Percentiles rank a stretch among this genome's conserved stretches.
phyloP scores from a whole-genome alignment of 2,888 invertebrate genomes.

The Cataglyphis altisquamis region DNA sequence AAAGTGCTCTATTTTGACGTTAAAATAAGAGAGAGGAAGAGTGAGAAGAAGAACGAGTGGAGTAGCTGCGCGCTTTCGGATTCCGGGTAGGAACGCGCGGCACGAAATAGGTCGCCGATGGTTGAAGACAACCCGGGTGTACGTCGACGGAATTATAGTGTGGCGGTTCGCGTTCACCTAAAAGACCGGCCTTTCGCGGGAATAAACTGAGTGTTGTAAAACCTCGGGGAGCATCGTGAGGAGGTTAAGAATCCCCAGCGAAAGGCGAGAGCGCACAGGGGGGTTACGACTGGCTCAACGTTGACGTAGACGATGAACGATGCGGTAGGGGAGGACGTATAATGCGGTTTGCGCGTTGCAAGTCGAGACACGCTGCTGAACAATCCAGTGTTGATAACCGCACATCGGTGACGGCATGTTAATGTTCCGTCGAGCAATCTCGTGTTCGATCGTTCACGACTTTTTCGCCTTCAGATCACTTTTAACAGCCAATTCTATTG shows the following conservation, averaged over 20 bases:
- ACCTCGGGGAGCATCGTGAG: conserved; percentile 59
- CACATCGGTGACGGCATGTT: conserved; percentile 78
- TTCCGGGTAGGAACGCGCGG: conserved; percentile 37
- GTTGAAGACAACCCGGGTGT: conserved; percentile 55
- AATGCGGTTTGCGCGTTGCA: conserved; percentile 69
- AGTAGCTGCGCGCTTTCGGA: neutral
- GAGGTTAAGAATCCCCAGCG: conserved; percentile 66
- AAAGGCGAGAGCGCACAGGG: conserved; percentile 38
- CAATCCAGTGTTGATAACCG: conserved; percentile 81
- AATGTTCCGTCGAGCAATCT: conserved; percentile 69
- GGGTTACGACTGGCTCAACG: conserved; percentile 56
- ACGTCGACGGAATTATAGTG: conserved; percentile 60
- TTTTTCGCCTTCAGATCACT: conserved; percentile 57
- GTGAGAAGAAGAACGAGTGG: neutral
- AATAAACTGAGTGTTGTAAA: conserved; percentile 65
- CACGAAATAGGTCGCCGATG: conserved; percentile 66
- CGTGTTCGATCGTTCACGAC: conserved; percentile 37
- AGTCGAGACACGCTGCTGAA: conserved; percentile 77
- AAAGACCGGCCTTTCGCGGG: conserved; percentile 57
- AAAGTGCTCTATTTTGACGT: neutral
- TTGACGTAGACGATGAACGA: conserved; percentile 57
- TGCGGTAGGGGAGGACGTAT: conserved; percentile 19
- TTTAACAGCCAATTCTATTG: conserved; percentile 60
- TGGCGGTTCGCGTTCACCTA: conserved; percentile 58
- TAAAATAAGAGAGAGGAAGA: conserved; percentile 13